Evolutionary conservation across 2,113 vertebrate genomes (phyloP), one percentile per base, ranked within the genome.

Genomic region (Benthochromis sp.): DNA sequence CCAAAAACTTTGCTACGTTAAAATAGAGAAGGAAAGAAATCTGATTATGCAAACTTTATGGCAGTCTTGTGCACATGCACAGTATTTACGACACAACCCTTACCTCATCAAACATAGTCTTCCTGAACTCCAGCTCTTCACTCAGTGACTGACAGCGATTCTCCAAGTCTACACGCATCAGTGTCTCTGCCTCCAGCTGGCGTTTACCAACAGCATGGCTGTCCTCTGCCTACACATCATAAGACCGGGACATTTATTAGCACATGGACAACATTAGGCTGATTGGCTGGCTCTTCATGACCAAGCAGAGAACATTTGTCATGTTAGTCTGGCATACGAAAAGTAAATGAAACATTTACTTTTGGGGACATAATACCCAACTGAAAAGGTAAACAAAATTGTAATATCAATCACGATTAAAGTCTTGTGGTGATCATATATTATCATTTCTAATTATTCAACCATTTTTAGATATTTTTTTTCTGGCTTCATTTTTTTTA

Each of bases 71-170:
- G 43, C 40, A 19, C 43, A 50, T 31, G 24, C 14, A 47, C 14
- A 47, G 40, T 47, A 73, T 73, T 45, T 7, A 29, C 1, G 21
- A 73, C 29, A 73, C 9, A 31, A n/a, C 2, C 4, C 78, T 36
- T 93, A 98, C 99, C 98, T 99, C 98, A 61, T 99, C 97, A 80
- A 98, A 99, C 92, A 99, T 97, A 87, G 90, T 98, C 95, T 98
- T 99, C 90, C 98, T 97, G 97, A 99, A 99, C 93, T 97, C 97
- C 27, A 99, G 96, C 36, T 99, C 99, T 87, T 99, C 99, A 36
- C 96, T 95, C 82, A 99, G 94, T 36, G 98, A 99, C 93, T 99
- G 98, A 85, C 97, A 98, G 36, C 98, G 98, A 91, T 99, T 99
- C 93, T 99, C 98, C 94, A 98, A 84, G 94, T 99, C 98, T 21